These are phyloP conservation scores for Archocentrus centrarchus DNA, from an alignment of 2,113 vertebrate species.

Conservation along the genomic window DNA sequence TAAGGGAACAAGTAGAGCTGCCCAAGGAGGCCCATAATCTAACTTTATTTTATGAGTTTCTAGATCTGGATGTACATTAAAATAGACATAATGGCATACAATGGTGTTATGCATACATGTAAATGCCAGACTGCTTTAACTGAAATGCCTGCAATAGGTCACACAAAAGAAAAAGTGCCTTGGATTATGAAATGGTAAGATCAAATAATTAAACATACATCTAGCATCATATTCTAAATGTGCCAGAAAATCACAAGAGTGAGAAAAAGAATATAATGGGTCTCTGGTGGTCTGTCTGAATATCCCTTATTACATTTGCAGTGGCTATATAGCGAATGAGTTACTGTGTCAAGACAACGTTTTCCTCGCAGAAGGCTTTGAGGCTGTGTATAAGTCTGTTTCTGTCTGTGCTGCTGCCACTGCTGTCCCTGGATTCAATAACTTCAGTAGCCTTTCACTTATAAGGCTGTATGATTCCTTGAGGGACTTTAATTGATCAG, in stretches of 20 bases:
- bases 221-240: background rate
- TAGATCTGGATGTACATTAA: background rate
- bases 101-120: background rate
- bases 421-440: constrained; percentile 76
- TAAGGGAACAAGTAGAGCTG: background rate
- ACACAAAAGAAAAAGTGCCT: background rate
- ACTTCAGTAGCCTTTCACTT: constrained; percentile 75
- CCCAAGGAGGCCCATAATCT: background rate
- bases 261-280: constrained; percentile 24
- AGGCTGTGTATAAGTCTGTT: constrained; percentile 26
- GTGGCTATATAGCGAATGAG: constrained; percentile 38
- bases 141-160: background rate
- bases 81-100: background rate
- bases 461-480: constrained; percentile 73
- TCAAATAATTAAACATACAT: constrained; percentile 12
- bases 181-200: background rate
- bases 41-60: background rate
- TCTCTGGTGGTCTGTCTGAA: constrained; percentile 41
- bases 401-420: constrained; percentile 28
- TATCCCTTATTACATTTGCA: constrained; percentile 58
- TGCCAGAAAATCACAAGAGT: constrained; percentile 24
- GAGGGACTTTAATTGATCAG: constrained; percentile 78
- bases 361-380: constrained; percentile 32
- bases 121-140: background rate
- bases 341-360: constrained; percentile 39